Conservation (phyloP, 2,797 vertebrate genomes). For the Microctenopoma stevenorrisi region DNA sequence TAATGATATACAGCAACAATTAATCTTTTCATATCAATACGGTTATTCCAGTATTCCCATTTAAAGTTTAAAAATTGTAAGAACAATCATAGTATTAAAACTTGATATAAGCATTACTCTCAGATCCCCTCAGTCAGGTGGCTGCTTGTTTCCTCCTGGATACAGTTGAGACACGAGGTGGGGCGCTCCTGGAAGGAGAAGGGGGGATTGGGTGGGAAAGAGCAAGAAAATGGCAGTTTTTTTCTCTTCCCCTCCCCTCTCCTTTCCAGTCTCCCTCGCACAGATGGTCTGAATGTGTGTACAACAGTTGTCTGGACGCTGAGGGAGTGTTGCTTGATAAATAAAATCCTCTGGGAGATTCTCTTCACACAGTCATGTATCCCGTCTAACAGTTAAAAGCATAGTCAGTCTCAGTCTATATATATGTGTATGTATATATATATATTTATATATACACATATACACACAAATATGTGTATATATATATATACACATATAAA, state of each 20-base stretch:
- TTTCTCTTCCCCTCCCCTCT: conserved; percentile 70
- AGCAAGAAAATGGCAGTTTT: conserved; percentile 79
- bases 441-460: conserved; percentile 74
- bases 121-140: conserved; percentile 44
- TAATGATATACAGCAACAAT: conserved; percentile 79
- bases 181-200: conserved; percentile 61
- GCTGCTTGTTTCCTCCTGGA: conserved; percentile 52
- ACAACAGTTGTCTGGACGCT: conserved; percentile 53
- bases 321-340: conserved; percentile 64
- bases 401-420: conserved; percentile 56
- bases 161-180: conserved; percentile 52
- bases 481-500: conserved; percentile 40
- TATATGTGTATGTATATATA: conserved; percentile 40
- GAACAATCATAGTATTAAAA: conserved; percentile 88
- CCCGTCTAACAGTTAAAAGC: conserved; percentile 62
- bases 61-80: conserved; percentile 87
- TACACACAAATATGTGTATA: conserved; percentile 60
- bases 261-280: conserved; percentile 52
- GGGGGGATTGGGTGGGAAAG: conserved; percentile 74
- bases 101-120: conserved; percentile 76
- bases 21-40: conserved; percentile 82
- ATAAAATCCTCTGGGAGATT: conserved; percentile 65
- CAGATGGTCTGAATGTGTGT: conserved; percentile 57
- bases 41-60: conserved; percentile 77
- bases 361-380: conserved; percentile 43